Conservation (phyloP, 2,888 invertebrate species). For the Lepas anatifera region DNA sequence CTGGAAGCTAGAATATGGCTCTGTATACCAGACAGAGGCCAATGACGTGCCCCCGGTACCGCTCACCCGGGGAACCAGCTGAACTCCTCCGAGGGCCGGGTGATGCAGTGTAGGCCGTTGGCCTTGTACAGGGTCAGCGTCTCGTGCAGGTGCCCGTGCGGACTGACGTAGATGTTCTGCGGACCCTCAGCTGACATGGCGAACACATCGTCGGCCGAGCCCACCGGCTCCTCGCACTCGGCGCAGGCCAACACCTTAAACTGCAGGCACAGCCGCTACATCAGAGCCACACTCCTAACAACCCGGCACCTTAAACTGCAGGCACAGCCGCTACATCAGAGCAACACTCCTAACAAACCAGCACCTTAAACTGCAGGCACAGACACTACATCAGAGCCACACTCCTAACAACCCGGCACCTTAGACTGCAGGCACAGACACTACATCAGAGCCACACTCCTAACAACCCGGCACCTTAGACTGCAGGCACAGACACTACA, state of each 20-base stretch:
- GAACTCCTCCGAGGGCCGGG: slow-evolving; percentile 51
- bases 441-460: too few species aligned
- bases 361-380: neutral
- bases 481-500: slow-evolving; percentile 37
- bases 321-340: neutral
- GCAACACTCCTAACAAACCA: too few species aligned
- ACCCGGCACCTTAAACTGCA: neutral
- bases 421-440: neutral
- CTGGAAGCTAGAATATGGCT: too few species aligned
- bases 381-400: neutral
- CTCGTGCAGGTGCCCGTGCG: slow-evolving; percentile 65
- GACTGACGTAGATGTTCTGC: slow-evolving; percentile 67
- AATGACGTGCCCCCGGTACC: too few species aligned
- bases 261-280: slow-evolving; percentile 19
- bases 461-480: neutral
- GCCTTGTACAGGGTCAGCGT: slow-evolving; percentile 48
- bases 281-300: too few species aligned
- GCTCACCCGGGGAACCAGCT: slow-evolving; percentile 74
- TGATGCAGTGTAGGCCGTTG: slow-evolving; percentile 34
- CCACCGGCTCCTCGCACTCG: slow-evolving; percentile 41
- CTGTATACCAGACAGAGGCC: too few species aligned
- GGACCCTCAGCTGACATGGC: slow-evolving; percentile 70
- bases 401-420: too few species aligned
- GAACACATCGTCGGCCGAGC: slow-evolving; percentile 55
- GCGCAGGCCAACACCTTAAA: slow-evolving; percentile 39